Evolutionary conservation across 2,888 invertebrate species (phyloP).

Genomic region (Hipparchia sbordonii): DNA sequence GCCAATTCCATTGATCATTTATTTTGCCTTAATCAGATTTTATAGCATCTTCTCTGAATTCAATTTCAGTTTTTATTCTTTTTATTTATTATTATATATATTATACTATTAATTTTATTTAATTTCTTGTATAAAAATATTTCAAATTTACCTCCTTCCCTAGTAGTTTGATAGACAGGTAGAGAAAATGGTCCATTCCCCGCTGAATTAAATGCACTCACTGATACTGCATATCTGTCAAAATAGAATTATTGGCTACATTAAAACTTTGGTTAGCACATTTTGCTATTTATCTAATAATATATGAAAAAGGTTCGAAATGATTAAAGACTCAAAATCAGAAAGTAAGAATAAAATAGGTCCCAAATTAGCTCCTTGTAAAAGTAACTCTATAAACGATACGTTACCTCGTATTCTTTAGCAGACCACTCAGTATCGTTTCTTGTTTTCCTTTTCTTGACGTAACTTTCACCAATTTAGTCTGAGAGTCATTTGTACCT

Average conservation of each 20-base stretch:
- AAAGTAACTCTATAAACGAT: neutral
- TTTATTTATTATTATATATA: too few relatives aligned
- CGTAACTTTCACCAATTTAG: conserved; percentile 68
- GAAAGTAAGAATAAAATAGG: neutral
- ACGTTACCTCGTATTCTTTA: conserved; percentile 78
- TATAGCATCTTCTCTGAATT: too few relatives aligned
- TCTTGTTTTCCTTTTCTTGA: conserved; percentile 73
- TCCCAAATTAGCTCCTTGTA: neutral
- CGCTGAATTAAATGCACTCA: conserved; percentile 92
- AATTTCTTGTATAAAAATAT: too few relatives aligned
- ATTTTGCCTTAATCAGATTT: too few relatives aligned
- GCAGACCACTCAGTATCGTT: conserved; percentile 73
- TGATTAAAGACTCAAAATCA: neutral
- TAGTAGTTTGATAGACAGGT: conserved; percentile 89
- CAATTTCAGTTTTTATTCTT: too few relatives aligned
- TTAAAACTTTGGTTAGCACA: too few relatives aligned
- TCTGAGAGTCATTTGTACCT: conserved; percentile 72
- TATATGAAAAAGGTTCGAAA: neutral
- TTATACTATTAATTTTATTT: too few relatives aligned
- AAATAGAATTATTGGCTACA: neutral
- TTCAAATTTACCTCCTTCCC: conserved; percentile 87
- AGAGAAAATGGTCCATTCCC: conserved; percentile 93
- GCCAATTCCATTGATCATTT: too few relatives aligned
- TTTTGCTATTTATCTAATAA: too few relatives aligned
- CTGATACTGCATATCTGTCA: conserved; percentile 89